Conservation (phyloP, 2,113 vertebrate genomes). For the Jaculus jaculus region DNA sequence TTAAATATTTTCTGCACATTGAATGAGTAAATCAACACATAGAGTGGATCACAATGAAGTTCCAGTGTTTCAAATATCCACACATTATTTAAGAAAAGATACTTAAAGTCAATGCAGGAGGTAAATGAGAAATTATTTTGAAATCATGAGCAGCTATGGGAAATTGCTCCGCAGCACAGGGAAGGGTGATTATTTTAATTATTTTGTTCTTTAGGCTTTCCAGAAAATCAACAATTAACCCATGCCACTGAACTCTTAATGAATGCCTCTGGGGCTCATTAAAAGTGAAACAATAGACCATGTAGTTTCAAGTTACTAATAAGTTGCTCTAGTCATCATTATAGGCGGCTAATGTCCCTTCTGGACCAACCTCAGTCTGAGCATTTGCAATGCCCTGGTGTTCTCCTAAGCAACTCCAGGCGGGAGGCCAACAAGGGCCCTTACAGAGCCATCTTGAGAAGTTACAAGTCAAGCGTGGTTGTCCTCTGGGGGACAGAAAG, state of each 20-base stretch:
- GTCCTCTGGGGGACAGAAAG: background rate
- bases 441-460: slow-evolving; percentile 37
- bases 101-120: background rate
- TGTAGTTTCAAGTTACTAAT: slow-evolving; percentile 46
- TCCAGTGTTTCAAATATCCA: background rate
- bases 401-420: background rate
- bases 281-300: slow-evolving; percentile 46
- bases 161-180: background rate
- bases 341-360: background rate
- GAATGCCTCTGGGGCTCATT: slow-evolving; percentile 63
- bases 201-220: slow-evolving; percentile 28
- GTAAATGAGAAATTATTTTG: background rate
- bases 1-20: background rate
- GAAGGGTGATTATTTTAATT: background rate
- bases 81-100: slow-evolving; percentile 5
- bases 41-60: background rate
- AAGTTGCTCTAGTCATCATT: slow-evolving; percentile 34
- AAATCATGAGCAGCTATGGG: background rate
- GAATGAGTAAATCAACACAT: background rate
- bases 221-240: slow-evolving; percentile 48
- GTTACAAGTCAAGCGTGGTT: background rate
- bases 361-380: background rate
- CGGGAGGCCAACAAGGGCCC: background rate
- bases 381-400: background rate
- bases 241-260: slow-evolving; percentile 49